These are phyloP conservation scores for Crepidodera aurea DNA, from an alignment of 2,888 invertebrate genomes.

Conservation along the genomic window DNA sequence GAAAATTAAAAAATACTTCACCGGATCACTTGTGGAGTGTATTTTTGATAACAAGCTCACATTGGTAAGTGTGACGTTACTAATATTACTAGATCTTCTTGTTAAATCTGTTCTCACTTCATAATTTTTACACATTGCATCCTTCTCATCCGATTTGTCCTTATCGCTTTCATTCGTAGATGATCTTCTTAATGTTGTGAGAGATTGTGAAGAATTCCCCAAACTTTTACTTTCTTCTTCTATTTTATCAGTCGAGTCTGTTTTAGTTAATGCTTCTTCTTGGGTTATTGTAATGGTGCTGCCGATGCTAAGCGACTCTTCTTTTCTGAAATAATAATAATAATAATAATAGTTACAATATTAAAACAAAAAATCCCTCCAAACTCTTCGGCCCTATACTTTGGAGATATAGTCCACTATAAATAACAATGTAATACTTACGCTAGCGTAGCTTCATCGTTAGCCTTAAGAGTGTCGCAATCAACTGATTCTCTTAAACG, in stretches of 20 bases:
- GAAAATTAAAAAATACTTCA: conserved; percentile 47
- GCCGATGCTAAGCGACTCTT: conserved; percentile 55
- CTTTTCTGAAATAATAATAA: conserved; percentile 51
- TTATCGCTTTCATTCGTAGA: conserved; percentile 52
- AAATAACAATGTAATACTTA: no score
- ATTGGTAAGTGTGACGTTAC: conserved; percentile 70
- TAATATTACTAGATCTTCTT: conserved; percentile 64
- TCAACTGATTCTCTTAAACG: conserved; percentile 71
- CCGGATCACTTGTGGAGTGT: conserved; percentile 61
- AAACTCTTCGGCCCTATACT: no score
- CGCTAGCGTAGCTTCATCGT: conserved; percentile 57
- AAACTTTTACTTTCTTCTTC: conserved; percentile 52
- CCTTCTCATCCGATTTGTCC: conserved; percentile 54
- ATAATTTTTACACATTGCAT: conserved; percentile 29
- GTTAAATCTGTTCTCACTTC: conserved; percentile 25
- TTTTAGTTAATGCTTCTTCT: conserved; percentile 45
- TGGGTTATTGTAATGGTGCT: conserved; percentile 59
- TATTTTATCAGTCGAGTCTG: conserved; percentile 45
- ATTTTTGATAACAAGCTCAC: conserved; percentile 62
- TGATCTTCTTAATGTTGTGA: conserved; percentile 35
- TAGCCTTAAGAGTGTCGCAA: conserved; percentile 56
- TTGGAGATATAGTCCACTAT: no score
- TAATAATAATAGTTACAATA: no score
- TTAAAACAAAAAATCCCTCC: no score
- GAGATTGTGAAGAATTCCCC: conserved; percentile 50